Evolutionary conservation across 2,797 vertebrate genomes (phyloP).

Genomic region (Phoxinus dragarum): DNA sequence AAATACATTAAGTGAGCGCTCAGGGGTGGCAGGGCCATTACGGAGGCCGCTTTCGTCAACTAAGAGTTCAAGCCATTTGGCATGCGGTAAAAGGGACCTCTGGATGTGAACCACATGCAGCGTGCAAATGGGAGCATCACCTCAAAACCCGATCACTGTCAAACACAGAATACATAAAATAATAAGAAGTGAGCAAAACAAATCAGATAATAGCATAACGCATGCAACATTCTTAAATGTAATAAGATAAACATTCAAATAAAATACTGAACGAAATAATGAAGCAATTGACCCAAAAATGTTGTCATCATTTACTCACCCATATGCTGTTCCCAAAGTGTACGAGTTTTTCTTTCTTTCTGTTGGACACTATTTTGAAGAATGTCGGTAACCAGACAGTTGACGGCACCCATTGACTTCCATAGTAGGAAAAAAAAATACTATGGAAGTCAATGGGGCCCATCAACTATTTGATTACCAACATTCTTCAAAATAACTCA

Average conservation of each 20-base stretch:
- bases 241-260: conserved; percentile 7
- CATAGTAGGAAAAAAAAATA: too few relatives aligned
- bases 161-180: conserved; percentile 73
- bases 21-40: conserved; percentile 14
- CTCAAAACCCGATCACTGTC: conserved; percentile 80
- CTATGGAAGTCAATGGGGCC: too few relatives aligned
- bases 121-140: conserved; percentile 73
- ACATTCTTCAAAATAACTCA: too few relatives aligned
- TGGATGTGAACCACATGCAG: conserved; percentile 72
- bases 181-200: conserved; percentile 51
- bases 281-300: not conserved
- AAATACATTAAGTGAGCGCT: conserved; percentile 67
- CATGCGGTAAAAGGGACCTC: conserved; percentile 70
- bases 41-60: conserved; percentile 59
- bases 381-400: too few relatives aligned
- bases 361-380: too few relatives aligned
- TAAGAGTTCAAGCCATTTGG: conserved; percentile 40
- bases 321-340: too few relatives aligned
- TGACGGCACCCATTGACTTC: too few relatives aligned
- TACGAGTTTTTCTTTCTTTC: too few relatives aligned
- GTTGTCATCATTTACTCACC: too few relatives aligned
- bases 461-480: too few relatives aligned
- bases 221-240: conserved; percentile 9
- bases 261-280: not conserved
- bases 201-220: not conserved